phyloP scores from a whole-genome alignment of 2,888 invertebrate species.

The Copidosoma aretas region DNA sequence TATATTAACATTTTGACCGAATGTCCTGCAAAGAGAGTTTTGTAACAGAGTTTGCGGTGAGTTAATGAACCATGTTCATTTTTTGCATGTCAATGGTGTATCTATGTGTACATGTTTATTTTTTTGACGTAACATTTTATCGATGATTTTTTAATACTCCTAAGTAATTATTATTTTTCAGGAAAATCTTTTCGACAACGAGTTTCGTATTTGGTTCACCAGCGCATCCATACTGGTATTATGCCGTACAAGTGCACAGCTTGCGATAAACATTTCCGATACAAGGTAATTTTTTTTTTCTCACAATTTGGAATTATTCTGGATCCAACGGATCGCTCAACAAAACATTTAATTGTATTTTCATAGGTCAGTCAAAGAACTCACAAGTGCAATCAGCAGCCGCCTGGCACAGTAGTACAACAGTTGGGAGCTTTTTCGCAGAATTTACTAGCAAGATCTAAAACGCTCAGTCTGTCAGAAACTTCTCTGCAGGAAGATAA shows the following conservation, averaged over 20 bases:
- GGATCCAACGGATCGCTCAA: neutral
- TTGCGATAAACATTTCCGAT: slow-evolving; percentile 82
- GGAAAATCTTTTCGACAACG: slow-evolving; percentile 87
- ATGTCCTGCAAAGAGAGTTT: too few relatives aligned
- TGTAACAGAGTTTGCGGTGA: too few relatives aligned
- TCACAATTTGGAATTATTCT: slow-evolving; percentile 8
- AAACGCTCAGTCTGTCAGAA: slow-evolving; percentile 38
- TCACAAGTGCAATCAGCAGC: slow-evolving; percentile 77
- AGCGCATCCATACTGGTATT: slow-evolving; percentile 82
- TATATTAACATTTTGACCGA: too few relatives aligned
- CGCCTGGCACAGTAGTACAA: slow-evolving; percentile 67
- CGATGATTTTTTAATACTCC: slow-evolving; percentile 11
- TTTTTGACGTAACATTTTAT: too few relatives aligned
- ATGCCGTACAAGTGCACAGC: slow-evolving; percentile 86
- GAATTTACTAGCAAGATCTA: slow-evolving; percentile 44
- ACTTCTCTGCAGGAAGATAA: slow-evolving; percentile 40
- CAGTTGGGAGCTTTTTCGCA: slow-evolving; percentile 51
- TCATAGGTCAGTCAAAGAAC: slow-evolving; percentile 79
- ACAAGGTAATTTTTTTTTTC: slow-evolving; percentile 68
- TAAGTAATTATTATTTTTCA: slow-evolving; percentile 52
- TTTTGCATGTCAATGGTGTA: neutral
- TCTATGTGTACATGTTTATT: slow-evolving; percentile 3
- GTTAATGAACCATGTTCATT: too few relatives aligned
- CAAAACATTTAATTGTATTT: neutral
- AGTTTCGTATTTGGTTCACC: slow-evolving; percentile 84